Percentiles rank a stretch among this genome's conserved stretches.
phyloP scores from a whole-genome alignment of 2,797 vertebrate species.

The Perodicticus potto region DNA sequence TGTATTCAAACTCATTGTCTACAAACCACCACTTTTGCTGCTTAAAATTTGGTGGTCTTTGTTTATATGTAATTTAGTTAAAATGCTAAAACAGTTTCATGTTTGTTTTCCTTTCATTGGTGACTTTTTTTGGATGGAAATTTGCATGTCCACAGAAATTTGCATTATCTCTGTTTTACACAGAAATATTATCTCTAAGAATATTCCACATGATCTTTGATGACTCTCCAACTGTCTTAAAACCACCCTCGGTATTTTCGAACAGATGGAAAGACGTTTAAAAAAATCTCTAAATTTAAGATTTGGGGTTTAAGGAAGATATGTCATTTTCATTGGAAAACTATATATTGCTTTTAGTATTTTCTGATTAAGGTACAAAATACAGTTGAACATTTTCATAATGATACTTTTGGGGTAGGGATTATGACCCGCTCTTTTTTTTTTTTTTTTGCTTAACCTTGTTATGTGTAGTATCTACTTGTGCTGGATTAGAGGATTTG shows the following conservation, averaged over 20 bases:
- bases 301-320: background rate
- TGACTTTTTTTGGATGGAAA: constrained; percentile 62
- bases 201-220: background rate
- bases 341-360: background rate
- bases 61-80: constrained; percentile 49
- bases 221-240: background rate
- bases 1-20: constrained; percentile 42
- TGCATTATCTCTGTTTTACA: constrained; percentile 47
- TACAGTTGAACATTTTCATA: background rate
- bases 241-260: background rate
- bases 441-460: background rate
- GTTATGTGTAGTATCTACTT: background rate
- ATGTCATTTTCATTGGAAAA: constrained; percentile 33
- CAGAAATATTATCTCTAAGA: constrained; percentile 43
- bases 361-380: background rate
- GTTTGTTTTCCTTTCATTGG: constrained; percentile 60
- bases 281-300: background rate
- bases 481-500: constrained; percentile 17
- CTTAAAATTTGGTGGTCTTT: constrained; percentile 48
- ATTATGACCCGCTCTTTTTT: background rate
- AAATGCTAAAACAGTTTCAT: constrained; percentile 49
- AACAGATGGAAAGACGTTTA: background rate
- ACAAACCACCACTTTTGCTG: background rate
- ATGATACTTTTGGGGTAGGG: background rate
- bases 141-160: background rate